Percentiles rank a stretch among this genome's conserved stretches.
phyloP scores from a whole-genome alignment of 2,888 invertebrate genomes.

The Crossocerus cetratus region DNA sequence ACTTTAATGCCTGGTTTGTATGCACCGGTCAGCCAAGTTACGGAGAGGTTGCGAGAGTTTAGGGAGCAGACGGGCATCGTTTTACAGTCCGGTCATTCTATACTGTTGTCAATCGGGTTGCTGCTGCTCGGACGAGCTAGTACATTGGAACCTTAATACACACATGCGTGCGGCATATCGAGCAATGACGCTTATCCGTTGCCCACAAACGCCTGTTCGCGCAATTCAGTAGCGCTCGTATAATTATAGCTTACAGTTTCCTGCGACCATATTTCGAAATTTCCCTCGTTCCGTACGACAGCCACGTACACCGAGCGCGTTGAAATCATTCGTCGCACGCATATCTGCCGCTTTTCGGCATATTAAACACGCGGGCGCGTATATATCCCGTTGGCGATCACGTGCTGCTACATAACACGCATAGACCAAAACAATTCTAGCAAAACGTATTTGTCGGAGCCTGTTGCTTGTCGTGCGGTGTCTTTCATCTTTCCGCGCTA shows the following conservation, averaged over 20 bases:
- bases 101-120: constrained; percentile 29
- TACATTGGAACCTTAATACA: constrained; percentile 33
- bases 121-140: constrained; percentile 30
- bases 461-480: no score
- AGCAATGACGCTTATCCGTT: background rate
- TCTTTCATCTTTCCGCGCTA: no score
- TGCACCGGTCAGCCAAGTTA: background rate
- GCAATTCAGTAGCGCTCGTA: no score
- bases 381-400: no score
- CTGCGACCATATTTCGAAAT: no score
- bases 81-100: constrained; percentile 28
- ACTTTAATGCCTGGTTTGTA: constrained; percentile 52
- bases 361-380: background rate
- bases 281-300: background rate
- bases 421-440: no score
- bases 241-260: no score
- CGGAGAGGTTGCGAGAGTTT: constrained; percentile 16
- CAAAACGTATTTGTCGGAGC: no score
- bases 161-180: background rate
- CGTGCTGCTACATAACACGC: no score
- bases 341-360: constrained; percentile 13
- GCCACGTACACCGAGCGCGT: background rate
- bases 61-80: constrained; percentile 22
- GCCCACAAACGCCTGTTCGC: no score
- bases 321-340: background rate